Percentiles rank a stretch among this genome's conserved stretches.
Evolutionary conservation across 2,888 invertebrate genomes (phyloP).

Genomic region (Endotricha flammealis): DNA sequence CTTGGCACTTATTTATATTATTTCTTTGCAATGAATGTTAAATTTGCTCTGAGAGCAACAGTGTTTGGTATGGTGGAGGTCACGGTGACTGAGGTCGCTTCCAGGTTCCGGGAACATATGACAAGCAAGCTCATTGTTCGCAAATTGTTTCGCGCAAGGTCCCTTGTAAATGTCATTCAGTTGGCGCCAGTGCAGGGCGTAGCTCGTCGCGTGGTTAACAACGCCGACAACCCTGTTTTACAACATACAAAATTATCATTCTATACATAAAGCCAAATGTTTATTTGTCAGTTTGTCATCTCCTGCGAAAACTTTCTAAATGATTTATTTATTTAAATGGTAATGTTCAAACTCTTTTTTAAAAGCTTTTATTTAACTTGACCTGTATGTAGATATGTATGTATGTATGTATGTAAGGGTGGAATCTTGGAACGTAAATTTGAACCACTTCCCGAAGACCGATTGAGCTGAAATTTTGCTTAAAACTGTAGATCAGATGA

Average conservation of each 20-base stretch:
- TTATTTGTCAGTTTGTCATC: too few relatives aligned
- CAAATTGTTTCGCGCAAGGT: conserved; percentile 65
- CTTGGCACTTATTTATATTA: conserved; percentile 9
- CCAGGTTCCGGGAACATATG: conserved; percentile 65
- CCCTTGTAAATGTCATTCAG: conserved; percentile 66
- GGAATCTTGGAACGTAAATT: too few relatives aligned
- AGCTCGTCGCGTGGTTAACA: conserved; percentile 13
- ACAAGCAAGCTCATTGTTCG: conserved; percentile 60
- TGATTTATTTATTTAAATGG: too few relatives aligned
- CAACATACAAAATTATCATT: not conserved
- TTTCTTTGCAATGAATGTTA: conserved; percentile 12
- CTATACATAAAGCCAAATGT: too few relatives aligned
- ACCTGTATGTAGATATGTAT: too few relatives aligned
- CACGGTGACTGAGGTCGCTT: conserved; percentile 48
- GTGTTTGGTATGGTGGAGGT: conserved; percentile 34
- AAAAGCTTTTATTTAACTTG: too few relatives aligned
- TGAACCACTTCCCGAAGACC: too few relatives aligned
- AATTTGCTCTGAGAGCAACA: conserved; percentile 8
- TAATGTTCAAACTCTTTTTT: too few relatives aligned
- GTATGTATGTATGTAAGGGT: too few relatives aligned
- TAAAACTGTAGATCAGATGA: too few relatives aligned
- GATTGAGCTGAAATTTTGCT: too few relatives aligned
- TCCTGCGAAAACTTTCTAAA: too few relatives aligned
- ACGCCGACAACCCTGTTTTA: conserved; percentile 10
- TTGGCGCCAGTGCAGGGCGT: conserved; percentile 50